These are phyloP conservation scores for Trogon melanurus DNA, from an alignment of 2,113 vertebrate genomes.

Conservation along the genomic window DNA sequence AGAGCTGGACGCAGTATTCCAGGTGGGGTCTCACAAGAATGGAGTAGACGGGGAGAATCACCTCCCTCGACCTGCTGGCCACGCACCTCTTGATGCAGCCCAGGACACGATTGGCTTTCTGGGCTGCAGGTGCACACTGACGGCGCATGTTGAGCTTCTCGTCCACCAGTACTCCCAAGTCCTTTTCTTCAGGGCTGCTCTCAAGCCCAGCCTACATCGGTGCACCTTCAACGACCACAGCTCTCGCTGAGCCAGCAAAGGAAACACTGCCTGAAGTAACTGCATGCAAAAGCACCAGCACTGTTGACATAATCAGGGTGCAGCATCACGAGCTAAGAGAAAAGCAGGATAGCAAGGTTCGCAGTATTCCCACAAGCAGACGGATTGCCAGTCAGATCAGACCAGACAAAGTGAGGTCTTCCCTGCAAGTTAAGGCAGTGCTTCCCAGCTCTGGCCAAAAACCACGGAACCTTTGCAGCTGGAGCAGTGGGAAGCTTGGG, in stretches of 20 bases:
- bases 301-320: not conserved
- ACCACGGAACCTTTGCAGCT: not conserved
- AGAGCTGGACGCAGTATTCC: no score
- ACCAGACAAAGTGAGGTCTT: not conserved
- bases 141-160: no score
- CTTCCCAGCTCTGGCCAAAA: not conserved
- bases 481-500: not conserved
- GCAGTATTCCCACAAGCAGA: not conserved
- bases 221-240: not conserved
- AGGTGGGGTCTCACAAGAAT: no score
- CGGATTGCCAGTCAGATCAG: not conserved
- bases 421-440: not conserved
- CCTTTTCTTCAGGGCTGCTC: no score
- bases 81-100: no score
- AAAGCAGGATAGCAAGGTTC: not conserved
- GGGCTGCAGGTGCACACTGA: no score
- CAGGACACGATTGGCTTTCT: no score
- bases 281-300: not conserved
- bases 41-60: no score
- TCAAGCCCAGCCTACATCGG: no score
- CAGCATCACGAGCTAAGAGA: not conserved
- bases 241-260: not conserved
- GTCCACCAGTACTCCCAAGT: no score
- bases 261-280: not conserved
- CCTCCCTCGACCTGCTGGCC: no score